These are phyloP conservation scores for Hydrophis major DNA, from an alignment of 2,797 vertebrate species.

Conservation along the genomic window DNA sequence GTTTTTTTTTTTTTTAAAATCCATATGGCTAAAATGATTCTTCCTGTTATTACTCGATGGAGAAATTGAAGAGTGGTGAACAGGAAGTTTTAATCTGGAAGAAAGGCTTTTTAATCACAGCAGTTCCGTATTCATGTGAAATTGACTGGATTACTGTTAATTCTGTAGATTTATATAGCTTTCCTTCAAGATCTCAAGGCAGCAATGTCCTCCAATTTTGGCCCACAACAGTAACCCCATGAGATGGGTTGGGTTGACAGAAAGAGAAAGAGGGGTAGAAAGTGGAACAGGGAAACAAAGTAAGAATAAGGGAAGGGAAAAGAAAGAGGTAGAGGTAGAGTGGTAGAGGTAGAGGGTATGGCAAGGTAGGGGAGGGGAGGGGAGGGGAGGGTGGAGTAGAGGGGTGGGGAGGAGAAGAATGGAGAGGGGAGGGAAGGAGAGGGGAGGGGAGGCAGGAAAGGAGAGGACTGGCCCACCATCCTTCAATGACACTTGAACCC, in stretches of 20 bases:
- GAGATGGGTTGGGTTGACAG: background rate
- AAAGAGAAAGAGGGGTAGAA: background rate
- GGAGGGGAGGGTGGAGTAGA: too few species aligned
- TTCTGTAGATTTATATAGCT: background rate
- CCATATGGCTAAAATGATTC: background rate
- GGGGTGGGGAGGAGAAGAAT: too few species aligned
- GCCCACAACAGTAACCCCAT: background rate
- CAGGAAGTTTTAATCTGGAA: too few species aligned
- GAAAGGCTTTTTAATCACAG: background rate
- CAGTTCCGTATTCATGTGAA: background rate
- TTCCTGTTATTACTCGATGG: background rate
- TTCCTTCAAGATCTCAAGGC: background rate
- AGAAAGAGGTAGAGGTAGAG: too few species aligned
- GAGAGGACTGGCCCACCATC: background rate
- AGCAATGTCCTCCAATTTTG: background rate
- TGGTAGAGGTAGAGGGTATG: too few species aligned
- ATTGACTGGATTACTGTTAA: background rate
- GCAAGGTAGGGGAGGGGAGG: too few species aligned
- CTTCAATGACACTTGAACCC: background rate
- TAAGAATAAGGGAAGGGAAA: too few species aligned
- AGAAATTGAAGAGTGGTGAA: background rate
- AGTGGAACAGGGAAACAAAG: background rate
- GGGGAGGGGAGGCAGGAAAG: accelerated
- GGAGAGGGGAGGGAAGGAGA: too few species aligned
- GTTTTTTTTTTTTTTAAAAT: background rate